A percentile compares a stretch with the other conserved stretches of the same genome.
These are phyloP conservation scores for Drosophila sp. DNA, from an alignment of 1,140 invertebrate species.

Conservation along the genomic window DNA sequence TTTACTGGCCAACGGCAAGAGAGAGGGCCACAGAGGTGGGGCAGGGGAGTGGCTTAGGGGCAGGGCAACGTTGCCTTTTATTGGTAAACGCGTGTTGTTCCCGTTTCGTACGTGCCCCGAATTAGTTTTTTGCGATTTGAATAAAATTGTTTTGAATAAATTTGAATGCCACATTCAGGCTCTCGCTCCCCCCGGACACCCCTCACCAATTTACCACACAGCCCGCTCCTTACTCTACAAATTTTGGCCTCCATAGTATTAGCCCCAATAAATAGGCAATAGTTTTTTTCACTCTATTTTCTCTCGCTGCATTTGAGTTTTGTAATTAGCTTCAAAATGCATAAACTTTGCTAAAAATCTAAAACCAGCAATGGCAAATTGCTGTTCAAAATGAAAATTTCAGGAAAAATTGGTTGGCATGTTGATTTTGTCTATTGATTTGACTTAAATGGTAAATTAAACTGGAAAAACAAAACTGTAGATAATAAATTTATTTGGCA, in stretches of 20 bases:
- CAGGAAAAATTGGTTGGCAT: not conserved
- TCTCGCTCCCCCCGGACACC: not conserved
- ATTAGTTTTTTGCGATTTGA: constrained; percentile 80
- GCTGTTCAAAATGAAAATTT: constrained; percentile 7
- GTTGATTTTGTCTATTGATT: constrained; percentile 6
- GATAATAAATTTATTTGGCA: not conserved
- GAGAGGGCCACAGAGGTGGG: constrained; percentile 15
- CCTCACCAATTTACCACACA: constrained; percentile 27
- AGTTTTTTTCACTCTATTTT: constrained; percentile 30
- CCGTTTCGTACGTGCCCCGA: constrained; percentile 64
- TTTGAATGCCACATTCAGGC: constrained; percentile 67
- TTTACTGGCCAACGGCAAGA: constrained; percentile 27
- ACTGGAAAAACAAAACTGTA: not conserved
- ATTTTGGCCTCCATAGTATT: constrained; percentile 14
- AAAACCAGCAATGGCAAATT: constrained; percentile 15
- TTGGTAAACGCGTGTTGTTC: constrained; percentile 59
- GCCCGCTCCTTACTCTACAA: constrained; percentile 11
- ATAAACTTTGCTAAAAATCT: constrained; percentile 21
- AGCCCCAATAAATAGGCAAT: constrained; percentile 63
- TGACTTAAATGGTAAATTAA: not conserved
- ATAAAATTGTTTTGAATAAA: constrained; percentile 81
- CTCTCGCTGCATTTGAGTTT: constrained; percentile 39
- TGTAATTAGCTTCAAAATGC: constrained; percentile 50
- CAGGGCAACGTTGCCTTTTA: constrained; percentile 58
- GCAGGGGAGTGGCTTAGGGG: not conserved